These are phyloP conservation scores for Carapus acus DNA, from an alignment of 2,797 vertebrate species.

Conservation along the genomic window DNA sequence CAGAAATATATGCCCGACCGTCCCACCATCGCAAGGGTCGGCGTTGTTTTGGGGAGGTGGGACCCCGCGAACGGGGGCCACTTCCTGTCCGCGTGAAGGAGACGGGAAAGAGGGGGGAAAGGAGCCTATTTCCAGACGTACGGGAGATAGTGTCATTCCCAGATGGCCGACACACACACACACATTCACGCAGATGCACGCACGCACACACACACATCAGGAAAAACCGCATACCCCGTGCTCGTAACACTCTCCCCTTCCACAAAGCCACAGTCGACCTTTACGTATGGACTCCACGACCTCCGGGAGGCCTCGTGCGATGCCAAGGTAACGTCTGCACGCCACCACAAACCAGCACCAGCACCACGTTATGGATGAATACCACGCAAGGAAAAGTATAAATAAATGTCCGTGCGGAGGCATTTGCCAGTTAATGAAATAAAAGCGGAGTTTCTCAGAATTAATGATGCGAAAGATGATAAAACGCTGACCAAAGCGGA, in stretches of 20 bases:
- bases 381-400: too few relatives aligned
- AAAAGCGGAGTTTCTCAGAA: too few relatives aligned
- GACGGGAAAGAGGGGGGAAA: conserved; percentile 15
- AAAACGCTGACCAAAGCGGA: too few relatives aligned
- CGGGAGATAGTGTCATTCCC: conserved; percentile 10
- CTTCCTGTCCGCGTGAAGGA: conserved; percentile 23
- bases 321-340: not conserved
- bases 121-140: conserved; percentile 17
- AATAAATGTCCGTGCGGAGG: too few relatives aligned
- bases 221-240: not conserved
- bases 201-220: not conserved
- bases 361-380: too few relatives aligned
- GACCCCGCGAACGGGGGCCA: conserved; percentile 22
- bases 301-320: not conserved
- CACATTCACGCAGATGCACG: not conserved
- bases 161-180: conserved; percentile 4
- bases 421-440: too few relatives aligned
- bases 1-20: not conserved
- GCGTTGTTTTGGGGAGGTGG: conserved; percentile 3
- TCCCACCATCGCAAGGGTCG: not conserved
- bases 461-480: too few relatives aligned
- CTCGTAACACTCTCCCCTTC: not conserved
- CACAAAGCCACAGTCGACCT: not conserved
- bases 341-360: too few relatives aligned
- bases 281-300: not conserved